Evolutionary conservation across 2,113 vertebrate species (phyloP).

Genomic region (Ictidomys tridecemlineatus): DNA sequence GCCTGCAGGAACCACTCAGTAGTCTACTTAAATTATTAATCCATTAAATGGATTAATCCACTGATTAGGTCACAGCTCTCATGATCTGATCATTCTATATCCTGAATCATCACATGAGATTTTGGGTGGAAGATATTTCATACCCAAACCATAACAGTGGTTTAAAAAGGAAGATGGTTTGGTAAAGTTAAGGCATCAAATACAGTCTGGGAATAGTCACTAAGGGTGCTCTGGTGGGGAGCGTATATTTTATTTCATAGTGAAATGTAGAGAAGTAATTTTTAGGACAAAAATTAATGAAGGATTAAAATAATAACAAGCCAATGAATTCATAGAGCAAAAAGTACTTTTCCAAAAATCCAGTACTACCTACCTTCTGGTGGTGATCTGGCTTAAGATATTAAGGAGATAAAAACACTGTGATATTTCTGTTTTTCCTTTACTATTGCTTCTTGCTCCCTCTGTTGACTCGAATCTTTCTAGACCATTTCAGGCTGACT

Average conservation of each 20-base stretch:
- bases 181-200: not conserved
- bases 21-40: no score
- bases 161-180: not conserved
- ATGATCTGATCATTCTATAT: no score
- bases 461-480: not conserved
- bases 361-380: not conserved
- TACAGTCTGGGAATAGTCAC: not conserved
- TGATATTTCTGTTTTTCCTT: not conserved
- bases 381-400: not conserved
- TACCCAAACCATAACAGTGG: no score
- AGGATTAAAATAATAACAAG: conserved; percentile 1
- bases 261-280: not conserved
- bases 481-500: conserved; percentile 17
- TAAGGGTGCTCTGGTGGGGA: not conserved
- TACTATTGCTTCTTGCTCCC: not conserved
- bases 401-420: not conserved
- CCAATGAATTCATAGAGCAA: not conserved
- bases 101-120: no score
- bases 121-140: no score
- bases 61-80: no score
- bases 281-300: not conserved
- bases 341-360: not conserved
- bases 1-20: no score
- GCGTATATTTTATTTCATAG: not conserved
- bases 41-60: no score